These are phyloP conservation scores for Hybos culiciformis DNA, from an alignment of 2,888 invertebrate species.

Conservation along the genomic window DNA sequence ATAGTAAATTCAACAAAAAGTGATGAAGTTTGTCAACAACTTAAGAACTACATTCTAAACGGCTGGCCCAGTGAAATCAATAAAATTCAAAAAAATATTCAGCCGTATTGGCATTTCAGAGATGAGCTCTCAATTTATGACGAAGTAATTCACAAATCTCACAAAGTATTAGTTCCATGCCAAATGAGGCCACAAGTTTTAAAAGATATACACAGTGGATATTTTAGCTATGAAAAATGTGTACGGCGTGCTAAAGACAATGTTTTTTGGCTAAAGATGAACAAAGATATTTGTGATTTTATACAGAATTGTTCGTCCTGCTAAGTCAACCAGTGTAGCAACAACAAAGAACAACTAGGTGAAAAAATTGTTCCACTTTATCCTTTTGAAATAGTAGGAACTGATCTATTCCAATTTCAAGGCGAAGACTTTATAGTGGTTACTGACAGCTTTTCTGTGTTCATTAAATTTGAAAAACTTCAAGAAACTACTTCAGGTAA, in stretches of 20 bases:
- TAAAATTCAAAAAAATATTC: not conserved
- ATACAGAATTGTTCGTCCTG: too few species aligned
- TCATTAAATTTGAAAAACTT: conserved; percentile 4
- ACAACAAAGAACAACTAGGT: too few species aligned
- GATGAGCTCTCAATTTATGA: conserved; percentile 6
- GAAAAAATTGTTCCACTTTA: conserved; percentile 4
- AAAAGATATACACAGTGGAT: conserved; percentile 3
- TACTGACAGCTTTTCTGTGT: conserved; percentile 6
- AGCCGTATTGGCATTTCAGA: conserved; percentile 6
- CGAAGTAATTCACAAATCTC: conserved; percentile 3
- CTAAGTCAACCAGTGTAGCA: too few species aligned
- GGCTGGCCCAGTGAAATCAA: conserved; percentile 3
- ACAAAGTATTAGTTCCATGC: conserved; percentile 3
- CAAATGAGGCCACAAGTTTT: conserved; percentile 2
- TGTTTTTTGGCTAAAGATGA: too few species aligned
- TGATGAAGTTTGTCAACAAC: conserved; percentile 5
- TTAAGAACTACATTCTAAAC: conserved; percentile 3
- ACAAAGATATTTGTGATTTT: too few species aligned
- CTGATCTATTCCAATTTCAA: conserved; percentile 7
- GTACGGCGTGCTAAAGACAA: too few species aligned
- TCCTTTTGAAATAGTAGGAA: conserved; percentile 4
- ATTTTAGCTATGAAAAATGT: too few species aligned
- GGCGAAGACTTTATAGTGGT: conserved; percentile 4
- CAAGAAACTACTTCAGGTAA: not conserved
- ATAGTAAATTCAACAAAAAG: conserved; percentile 1